A percentile compares a stretch with the other conserved stretches of the same genome.
phyloP scores from a whole-genome alignment of 1,140 invertebrate genomes.

The Drosophila yakuba region DNA sequence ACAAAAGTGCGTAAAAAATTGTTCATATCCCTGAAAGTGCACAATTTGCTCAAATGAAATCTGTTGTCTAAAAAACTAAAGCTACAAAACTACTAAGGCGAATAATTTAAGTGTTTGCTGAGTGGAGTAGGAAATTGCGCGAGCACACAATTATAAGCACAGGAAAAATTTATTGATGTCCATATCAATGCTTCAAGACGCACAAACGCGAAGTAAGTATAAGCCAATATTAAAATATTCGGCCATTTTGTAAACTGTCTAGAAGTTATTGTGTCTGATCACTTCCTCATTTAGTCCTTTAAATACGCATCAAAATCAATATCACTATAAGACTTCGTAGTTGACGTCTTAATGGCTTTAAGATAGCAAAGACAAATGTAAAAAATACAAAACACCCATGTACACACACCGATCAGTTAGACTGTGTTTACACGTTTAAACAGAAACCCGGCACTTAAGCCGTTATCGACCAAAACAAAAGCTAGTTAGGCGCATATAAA shows the following conservation, averaged over 20 bases:
- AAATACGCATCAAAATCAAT: no score
- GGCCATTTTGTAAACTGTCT: no score
- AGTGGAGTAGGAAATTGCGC: no score
- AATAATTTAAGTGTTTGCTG: slow-evolving; percentile 18
- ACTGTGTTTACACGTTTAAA: slow-evolving; percentile 76
- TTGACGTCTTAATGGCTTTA: slow-evolving; percentile 6
- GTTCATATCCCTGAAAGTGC: slow-evolving; percentile 41
- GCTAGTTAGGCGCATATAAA: slow-evolving; percentile 25
- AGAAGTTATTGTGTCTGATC: no score
- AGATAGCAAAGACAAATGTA: slow-evolving; percentile 11
- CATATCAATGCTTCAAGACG: slow-evolving; percentile 83
- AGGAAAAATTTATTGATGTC: slow-evolving; percentile 61
- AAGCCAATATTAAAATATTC: no score
- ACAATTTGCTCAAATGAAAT: slow-evolving; percentile 63
- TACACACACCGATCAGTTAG: slow-evolving; percentile 46
- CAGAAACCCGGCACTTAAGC: slow-evolving; percentile 71
- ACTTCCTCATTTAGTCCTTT: no score
- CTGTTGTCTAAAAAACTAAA: slow-evolving; percentile 44
- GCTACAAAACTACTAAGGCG: slow-evolving; percentile 30
- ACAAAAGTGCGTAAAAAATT: slow-evolving; percentile 60
- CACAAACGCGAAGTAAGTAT: slow-evolving; percentile 84
- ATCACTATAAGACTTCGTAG: no score
- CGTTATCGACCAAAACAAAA: slow-evolving; percentile 74
- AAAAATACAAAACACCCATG: not conserved
- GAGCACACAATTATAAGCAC: not conserved